These are phyloP conservation scores for Pachypeltis micranthus DNA, from an alignment of 1,140 invertebrate species.

Conservation along the genomic window DNA sequence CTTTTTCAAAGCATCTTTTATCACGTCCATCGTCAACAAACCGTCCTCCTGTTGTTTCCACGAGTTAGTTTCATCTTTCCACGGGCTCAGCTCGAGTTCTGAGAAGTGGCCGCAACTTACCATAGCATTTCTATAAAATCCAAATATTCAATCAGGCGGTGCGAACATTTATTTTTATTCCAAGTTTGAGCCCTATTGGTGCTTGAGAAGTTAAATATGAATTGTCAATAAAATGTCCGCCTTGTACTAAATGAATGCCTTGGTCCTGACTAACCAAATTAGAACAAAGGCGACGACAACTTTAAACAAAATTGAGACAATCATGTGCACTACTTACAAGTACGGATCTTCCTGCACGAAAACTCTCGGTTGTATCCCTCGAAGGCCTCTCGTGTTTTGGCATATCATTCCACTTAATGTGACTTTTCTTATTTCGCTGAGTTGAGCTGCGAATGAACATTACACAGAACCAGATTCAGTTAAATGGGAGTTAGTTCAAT, in stretches of 20 bases:
- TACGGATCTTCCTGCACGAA: constrained; percentile 80
- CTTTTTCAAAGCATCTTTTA: constrained; percentile 53
- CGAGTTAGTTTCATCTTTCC: constrained; percentile 40
- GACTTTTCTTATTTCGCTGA: constrained; percentile 74
- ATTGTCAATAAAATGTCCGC: too few species aligned
- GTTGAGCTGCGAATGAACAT: constrained; percentile 49
- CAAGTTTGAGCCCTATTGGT: too few species aligned
- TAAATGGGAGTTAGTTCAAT: too few species aligned
- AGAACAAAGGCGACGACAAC: too few species aligned
- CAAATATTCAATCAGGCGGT: too few species aligned
- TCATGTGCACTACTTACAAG: constrained; percentile 53
- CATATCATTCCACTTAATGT: constrained; percentile 74
- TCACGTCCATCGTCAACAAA: constrained; percentile 36
- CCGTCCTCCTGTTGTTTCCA: constrained; percentile 29
- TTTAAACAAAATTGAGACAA: too few species aligned
- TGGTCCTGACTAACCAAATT: too few species aligned
- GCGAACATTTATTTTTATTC: constrained; percentile 13
- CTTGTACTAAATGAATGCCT: too few species aligned
- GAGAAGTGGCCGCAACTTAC: constrained; percentile 62
- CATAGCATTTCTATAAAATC: constrained; percentile 59
- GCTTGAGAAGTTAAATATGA: too few species aligned
- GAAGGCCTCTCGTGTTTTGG: constrained; percentile 56
- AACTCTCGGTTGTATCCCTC: constrained; percentile 64
- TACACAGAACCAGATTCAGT: too few species aligned
- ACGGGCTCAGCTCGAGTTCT: constrained; percentile 45